Evolutionary conservation across 2,888 invertebrate species (phyloP).

Genomic region (Zygothrica quintamaculata): DNA sequence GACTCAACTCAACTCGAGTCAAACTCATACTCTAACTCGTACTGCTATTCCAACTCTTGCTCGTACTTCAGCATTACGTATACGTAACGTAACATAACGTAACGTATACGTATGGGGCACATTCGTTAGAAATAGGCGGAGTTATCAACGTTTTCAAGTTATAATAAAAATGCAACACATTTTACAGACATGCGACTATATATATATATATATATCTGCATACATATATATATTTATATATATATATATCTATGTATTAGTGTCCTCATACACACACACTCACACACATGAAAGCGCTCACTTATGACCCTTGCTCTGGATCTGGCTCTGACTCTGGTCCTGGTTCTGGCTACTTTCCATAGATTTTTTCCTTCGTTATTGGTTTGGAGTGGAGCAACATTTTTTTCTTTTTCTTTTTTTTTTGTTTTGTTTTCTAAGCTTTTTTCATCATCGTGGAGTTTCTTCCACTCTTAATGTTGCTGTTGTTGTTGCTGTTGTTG

Average conservation of each 20-base stretch:
- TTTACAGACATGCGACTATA: conserved; percentile 72
- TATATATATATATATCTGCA: conserved; percentile 36
- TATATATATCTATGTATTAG: conserved; percentile 31
- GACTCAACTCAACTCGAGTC: conserved; percentile 4
- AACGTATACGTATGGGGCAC: conserved; percentile 36
- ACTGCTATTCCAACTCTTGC: conserved; percentile 26
- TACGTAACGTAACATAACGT: conserved; percentile 51
- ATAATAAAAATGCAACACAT: conserved; percentile 84
- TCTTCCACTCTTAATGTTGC: conserved; percentile 8
- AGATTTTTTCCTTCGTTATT: conserved; percentile 82
- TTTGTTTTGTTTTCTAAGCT: conserved; percentile 12
- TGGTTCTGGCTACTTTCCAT: conserved; percentile 77
- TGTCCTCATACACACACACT: conserved; percentile 37
- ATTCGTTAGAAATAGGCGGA: conserved; percentile 83
- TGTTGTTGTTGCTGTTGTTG: conserved; percentile 16
- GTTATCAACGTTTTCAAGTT: conserved; percentile 84
- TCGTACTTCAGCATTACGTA: conserved; percentile 62
- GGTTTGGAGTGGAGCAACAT: conserved; percentile 74
- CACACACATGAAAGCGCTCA: conserved; percentile 38
- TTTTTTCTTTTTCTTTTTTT: conserved; percentile 43
- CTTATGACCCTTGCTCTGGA: conserved; percentile 50
- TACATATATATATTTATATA: conserved; percentile 24
- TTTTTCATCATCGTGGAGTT: conserved; percentile 33
- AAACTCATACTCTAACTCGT: conserved; percentile 1
- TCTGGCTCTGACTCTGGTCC: conserved; percentile 20